These are phyloP conservation scores for Boloria selene DNA, from an alignment of 2,888 invertebrate species.

Conservation along the genomic window DNA sequence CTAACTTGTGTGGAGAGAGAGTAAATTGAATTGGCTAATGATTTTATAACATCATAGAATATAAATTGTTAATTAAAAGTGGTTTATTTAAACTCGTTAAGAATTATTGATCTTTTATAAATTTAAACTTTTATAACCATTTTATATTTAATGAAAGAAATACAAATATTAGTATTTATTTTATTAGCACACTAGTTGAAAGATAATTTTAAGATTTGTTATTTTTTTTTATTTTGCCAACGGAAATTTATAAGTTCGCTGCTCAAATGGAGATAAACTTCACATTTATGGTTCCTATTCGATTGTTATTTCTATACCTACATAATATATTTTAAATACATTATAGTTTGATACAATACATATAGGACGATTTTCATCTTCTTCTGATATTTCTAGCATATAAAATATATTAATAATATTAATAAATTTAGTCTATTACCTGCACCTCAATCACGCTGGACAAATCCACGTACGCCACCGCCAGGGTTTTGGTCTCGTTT, in stretches of 20 bases:
- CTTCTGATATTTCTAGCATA: too few species aligned
- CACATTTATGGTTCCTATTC: too few species aligned
- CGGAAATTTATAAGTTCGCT: too few species aligned
- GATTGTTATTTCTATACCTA: too few species aligned
- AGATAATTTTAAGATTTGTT: too few species aligned
- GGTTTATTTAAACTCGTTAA: constrained; percentile 29
- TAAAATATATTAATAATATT: too few species aligned
- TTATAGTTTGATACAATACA: too few species aligned
- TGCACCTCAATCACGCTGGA: constrained; percentile 89
- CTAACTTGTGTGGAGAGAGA: constrained; percentile 15
- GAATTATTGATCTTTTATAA: constrained; percentile 17
- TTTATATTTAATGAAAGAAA: background rate
- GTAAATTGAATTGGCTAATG: constrained; percentile 16
- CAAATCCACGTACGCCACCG: constrained; percentile 89
- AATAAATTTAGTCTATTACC: constrained; percentile 68
- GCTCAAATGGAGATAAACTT: too few species aligned
- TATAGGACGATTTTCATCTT: too few species aligned
- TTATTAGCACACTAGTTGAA: too few species aligned
- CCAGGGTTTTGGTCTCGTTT: constrained; percentile 77
- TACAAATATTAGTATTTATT: background rate
- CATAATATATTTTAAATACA: too few species aligned
- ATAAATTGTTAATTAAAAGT: constrained; percentile 28
- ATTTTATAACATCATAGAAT: constrained; percentile 28
- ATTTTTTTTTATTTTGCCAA: too few species aligned
- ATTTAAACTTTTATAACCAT: background rate